Evolutionary conservation across 64 coral and sea anemone genomes (phyloP).

Genomic region (Anthopleura sola): DNA sequence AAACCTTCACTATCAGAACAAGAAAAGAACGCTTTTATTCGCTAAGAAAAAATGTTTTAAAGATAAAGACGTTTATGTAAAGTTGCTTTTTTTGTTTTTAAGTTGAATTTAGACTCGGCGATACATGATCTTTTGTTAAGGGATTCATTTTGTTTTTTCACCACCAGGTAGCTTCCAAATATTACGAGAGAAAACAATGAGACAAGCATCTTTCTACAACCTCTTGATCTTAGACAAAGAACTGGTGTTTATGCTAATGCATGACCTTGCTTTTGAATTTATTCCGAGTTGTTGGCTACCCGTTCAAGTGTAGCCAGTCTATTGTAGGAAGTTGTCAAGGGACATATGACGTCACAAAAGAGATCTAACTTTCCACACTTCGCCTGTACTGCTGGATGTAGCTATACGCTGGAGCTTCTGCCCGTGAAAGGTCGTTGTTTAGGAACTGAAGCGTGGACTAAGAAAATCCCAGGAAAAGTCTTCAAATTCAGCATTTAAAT

Average conservation of each 20-base stretch:
- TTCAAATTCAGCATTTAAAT: not conserved
- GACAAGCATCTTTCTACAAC: not conserved
- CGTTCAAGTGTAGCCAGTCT: not conserved
- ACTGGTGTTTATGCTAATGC: not conserved
- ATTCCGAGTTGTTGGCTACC: not conserved
- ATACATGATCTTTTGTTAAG: not conserved
- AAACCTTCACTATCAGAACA: not conserved
- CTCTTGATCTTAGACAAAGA: constrained; percentile 10
- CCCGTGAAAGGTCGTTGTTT: not conserved
- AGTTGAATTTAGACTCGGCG: not conserved
- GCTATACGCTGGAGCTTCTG: not conserved
- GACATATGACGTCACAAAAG: not conserved
- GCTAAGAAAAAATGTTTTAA: not conserved
- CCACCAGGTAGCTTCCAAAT: not conserved
- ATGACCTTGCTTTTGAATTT: not conserved
- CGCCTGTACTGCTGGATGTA: not conserved
- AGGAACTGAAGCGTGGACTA: not conserved
- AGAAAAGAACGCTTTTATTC: not conserved
- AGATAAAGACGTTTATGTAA: not conserved
- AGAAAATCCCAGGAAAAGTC: not conserved
- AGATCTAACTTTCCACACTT: not conserved
- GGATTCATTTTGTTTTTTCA: not conserved
- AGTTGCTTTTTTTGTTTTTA: not conserved
- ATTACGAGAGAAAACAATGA: not conserved
- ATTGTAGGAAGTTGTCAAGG: not conserved